Evolutionary conservation across 2,113 vertebrate species (phyloP).

Genomic region (Platichthys flesus): DNA sequence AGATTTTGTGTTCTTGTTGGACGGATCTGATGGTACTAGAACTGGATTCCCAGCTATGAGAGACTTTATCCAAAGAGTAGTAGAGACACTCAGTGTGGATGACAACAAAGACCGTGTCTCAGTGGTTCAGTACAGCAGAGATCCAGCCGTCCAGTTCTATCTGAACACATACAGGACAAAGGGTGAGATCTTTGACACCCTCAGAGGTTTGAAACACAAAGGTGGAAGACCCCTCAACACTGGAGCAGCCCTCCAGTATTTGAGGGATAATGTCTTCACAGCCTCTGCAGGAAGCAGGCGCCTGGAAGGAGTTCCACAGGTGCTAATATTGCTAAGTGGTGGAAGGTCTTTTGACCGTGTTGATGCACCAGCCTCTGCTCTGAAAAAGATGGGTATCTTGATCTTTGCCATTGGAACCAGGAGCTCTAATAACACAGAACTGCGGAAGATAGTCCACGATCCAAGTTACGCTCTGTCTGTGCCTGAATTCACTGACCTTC

Average conservation of each 20-base stretch:
- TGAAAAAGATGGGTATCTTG: too few species aligned
- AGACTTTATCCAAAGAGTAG: slow-evolving; percentile 59
- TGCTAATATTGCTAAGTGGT: slow-evolving; percentile 74
- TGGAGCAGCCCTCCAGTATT: slow-evolving; percentile 80
- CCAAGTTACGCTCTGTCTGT: not conserved
- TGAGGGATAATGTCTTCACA: slow-evolving; percentile 15
- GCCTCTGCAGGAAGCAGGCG: slow-evolving; percentile 75
- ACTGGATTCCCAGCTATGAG: slow-evolving; percentile 44
- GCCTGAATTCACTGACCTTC: slow-evolving; percentile 26
- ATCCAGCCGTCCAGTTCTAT: slow-evolving; percentile 43
- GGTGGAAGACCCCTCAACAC: slow-evolving; percentile 78
- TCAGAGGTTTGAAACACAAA: slow-evolving; percentile 41
- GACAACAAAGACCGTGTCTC: slow-evolving; percentile 53
- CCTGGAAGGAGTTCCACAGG: slow-evolving; percentile 81
- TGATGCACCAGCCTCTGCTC: slow-evolving; percentile 34
- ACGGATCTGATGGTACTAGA: slow-evolving; percentile 47
- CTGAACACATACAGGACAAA: slow-evolving; percentile 50
- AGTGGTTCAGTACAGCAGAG: slow-evolving; percentile 63
- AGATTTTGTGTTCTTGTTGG: slow-evolving; percentile 74
- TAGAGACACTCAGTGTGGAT: slow-evolving; percentile 61
- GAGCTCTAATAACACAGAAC: too few species aligned
- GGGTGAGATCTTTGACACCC: slow-evolving; percentile 9
- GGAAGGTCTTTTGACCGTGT: slow-evolving; percentile 68
- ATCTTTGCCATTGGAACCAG: not conserved
- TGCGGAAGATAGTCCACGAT: too few species aligned